phyloP scores from a whole-genome alignment of 2,888 invertebrate species.

The Mesoligia furuncula region DNA sequence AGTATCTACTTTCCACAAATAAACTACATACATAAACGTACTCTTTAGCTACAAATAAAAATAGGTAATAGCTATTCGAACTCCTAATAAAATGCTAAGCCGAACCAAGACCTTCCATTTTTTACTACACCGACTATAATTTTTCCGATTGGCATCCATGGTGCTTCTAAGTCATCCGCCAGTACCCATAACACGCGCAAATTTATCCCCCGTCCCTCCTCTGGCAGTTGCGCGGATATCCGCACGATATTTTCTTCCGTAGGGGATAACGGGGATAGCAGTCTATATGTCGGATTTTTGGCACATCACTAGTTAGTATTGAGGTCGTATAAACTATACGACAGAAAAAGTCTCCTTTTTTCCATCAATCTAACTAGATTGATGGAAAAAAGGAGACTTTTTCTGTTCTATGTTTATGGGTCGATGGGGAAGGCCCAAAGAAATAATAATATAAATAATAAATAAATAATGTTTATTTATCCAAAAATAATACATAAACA shows the following conservation, averaged over 20 bases:
- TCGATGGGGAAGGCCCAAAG: background rate
- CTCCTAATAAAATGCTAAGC: background rate
- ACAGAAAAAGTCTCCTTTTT: too few species aligned
- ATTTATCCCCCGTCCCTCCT: conserved; percentile 54
- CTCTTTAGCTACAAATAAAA: too few species aligned
- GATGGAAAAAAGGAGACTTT: background rate
- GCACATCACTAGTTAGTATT: conserved; percentile 47
- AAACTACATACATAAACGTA: background rate
- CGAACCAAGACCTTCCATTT: background rate
- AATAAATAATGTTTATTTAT: background rate
- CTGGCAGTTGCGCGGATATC: conserved; percentile 68
- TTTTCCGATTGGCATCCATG: conserved; percentile 27
- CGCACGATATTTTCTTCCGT: conserved; percentile 69
- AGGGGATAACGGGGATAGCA: conserved; percentile 54
- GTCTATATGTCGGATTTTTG: conserved; percentile 57
- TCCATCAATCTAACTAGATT: too few species aligned
- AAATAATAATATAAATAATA: background rate
- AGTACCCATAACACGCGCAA: conserved; percentile 49
- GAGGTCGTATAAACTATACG: background rate
- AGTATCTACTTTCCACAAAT: background rate
- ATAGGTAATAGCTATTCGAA: background rate
- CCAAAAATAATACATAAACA: background rate
- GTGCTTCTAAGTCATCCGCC: conserved; percentile 40
- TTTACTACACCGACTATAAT: conserved; percentile 12
- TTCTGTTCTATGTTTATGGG: background rate